Evolutionary conservation across 2,797 vertebrate genomes (phyloP), one percentile per base, ranked within the genome.

Genomic region (Pseudochirops cupreus): DNA sequence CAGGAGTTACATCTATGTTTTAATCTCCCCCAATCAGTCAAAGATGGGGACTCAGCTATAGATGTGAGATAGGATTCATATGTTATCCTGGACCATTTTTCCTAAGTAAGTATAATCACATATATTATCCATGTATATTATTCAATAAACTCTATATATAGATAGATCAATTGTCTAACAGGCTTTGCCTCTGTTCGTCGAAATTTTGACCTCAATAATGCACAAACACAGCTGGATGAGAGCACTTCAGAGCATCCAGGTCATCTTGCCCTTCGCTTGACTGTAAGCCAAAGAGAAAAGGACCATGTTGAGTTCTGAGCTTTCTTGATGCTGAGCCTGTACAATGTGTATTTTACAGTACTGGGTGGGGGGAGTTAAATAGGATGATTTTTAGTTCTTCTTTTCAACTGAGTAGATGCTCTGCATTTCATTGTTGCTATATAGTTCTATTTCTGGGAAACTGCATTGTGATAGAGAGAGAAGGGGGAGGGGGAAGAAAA

Each of bases 391-490:
- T 96, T 91, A 94, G 58, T 74, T 96, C 94, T 91, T 91, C 53
- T 91, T 96, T 97, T 96, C 96, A 94, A 94, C 74, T 0, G 11
- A 96, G 93, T 59, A 92, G 94, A 93, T 91, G 67, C 89, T 95
- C 96, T 0, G 58, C 95, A 93, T 97, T 97, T 97, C 97, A 96
- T 94, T 91, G 87, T 93, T 95, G 93, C 92, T 97, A 31, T 3
- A 1, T 91, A 95, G 92, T 97, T 29, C 87, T 97, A 46, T 50
- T 97, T 98, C 97, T 97, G 98, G 96, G 93, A 93, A 97, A 97
- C 92, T 53, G 89, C 96, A 92, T 97, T 96, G 96, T 94, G 74
- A 97, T 92, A 94, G 90, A 97, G 96, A 97, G 93, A 94, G 97
- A 97, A 94, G 96, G 50, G 95, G 0, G 29, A 5, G 0, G 0